Conservation (phyloP, 2,797 vertebrate species). For the Peromyscus eremicus region DNA sequence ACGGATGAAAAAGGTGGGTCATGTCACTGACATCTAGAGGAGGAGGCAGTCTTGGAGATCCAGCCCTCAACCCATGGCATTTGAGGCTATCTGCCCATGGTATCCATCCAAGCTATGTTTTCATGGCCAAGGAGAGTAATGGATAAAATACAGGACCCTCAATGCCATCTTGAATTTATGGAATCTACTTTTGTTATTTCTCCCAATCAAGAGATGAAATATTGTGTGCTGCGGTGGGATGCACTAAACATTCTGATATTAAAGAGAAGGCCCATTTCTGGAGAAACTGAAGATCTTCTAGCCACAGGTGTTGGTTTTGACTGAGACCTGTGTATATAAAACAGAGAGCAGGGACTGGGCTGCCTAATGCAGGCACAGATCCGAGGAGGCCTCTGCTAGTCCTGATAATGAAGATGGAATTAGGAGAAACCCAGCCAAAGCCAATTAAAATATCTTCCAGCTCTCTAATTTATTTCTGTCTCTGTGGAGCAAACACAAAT, state of each 20-base stretch:
- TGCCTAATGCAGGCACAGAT: neutral
- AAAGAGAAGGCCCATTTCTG: neutral
- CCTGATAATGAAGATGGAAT: neutral
- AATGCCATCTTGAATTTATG: constrained; percentile 10
- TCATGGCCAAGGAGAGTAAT: neutral
- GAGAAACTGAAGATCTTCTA: neutral
- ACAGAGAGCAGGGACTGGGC: neutral
- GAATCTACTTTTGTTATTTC: neutral
- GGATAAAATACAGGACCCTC: neutral
- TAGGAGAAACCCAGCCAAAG: constrained; percentile 7
- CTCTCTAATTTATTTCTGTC: constrained; percentile 25
- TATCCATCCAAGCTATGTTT: neutral
- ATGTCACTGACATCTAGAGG: neutral
- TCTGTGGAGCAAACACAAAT: neutral
- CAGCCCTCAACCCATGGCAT: neutral
- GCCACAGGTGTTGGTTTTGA: neutral
- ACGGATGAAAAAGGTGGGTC: neutral
- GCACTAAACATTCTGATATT: neutral
- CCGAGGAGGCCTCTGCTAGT: neutral
- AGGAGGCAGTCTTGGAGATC: neutral
- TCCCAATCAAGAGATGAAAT: constrained; percentile 23
- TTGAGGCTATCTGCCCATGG: neutral
- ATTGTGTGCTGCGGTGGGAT: neutral
- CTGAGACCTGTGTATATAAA: neutral
- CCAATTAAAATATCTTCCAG: neutral